A percentile compares a stretch with the other conserved stretches of the same genome.
Evolutionary conservation across 1,140 invertebrate species (phyloP).

Genomic region (Belonocnema kinseyi): DNA sequence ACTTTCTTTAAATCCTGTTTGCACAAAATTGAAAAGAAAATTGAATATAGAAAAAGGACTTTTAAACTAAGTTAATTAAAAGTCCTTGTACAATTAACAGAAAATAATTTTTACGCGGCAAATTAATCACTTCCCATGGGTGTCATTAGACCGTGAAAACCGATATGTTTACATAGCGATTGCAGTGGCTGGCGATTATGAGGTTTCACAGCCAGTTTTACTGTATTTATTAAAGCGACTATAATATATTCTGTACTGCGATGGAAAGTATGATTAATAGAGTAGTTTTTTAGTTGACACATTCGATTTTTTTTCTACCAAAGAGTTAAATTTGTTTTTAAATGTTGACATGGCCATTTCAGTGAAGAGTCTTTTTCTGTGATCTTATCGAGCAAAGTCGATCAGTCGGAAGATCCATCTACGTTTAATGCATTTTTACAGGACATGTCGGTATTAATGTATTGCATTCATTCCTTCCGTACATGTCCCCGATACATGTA

Average conservation of each 20-base stretch:
- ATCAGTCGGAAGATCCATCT: conserved; percentile 11
- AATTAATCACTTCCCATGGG: conserved; percentile 16
- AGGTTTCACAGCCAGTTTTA: conserved; percentile 18
- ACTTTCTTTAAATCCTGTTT: not conserved
- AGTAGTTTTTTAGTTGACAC: not conserved
- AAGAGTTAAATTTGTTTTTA: not conserved
- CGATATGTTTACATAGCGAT: conserved; percentile 11
- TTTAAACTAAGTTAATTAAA: conserved; percentile 11
- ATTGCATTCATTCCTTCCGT: conserved; percentile 4
- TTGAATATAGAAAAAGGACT: not conserved
- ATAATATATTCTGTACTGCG: not conserved
- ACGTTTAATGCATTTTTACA: not conserved
- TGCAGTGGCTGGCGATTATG: conserved; percentile 5
- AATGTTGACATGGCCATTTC: not conserved
- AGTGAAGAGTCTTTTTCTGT: conserved; percentile 5
- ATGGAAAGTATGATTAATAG: conserved; percentile 29
- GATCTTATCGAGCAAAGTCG: not conserved
- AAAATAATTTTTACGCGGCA: conserved; percentile 3
- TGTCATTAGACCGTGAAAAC: not conserved
- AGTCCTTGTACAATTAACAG: conserved; percentile 28
- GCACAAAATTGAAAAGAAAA: not conserved
- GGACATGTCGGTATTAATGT: conserved; percentile 17
- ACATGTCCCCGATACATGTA: conserved; percentile 5
- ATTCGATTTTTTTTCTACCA: not conserved
- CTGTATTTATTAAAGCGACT: not conserved